Evolutionary conservation across 2,888 invertebrate genomes (phyloP), one percentile per base, ranked within the genome.

Genomic region (Argyresthia goedartella): DNA sequence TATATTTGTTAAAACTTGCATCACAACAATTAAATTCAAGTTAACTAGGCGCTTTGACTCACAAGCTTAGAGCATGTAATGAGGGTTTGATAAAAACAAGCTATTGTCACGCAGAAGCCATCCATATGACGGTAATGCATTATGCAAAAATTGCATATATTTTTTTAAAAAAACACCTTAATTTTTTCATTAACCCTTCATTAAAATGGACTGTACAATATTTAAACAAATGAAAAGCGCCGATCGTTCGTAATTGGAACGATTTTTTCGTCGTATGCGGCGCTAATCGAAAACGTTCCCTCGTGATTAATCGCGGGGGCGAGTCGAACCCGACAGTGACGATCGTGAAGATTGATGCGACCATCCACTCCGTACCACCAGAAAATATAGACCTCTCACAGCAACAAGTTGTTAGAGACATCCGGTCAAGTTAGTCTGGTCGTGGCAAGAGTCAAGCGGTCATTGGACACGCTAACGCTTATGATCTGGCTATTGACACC

Each of bases 201-300:
- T 2, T 6, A 25, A n/a, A 4, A 25, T 6, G 25, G 25, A 6
- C 3, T 25, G 2, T 25, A 25, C 25, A 25, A 25, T n/a, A 25
- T 51, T 49, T 49, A 55, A 55, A 55, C 55, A 61, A 61, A 61
- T 59, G 60, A 53, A 60, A 57, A 55, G 43, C 51, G 53, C 57
- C 57, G 57, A 53, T 52, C 62, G 66, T 67, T 71, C 68, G 65
- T 74, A 80, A 80, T 77, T 75, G 72, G 69, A 71, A 65, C 68
- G 64, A 70, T 73, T 71, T 68, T 58, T 60, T 56, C 50, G 25
- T 25, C 25, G 3, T 25, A 25, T 25, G 52, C 73, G 75, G 74
- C 73, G 79, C 75, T 81, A 81, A 82, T 82, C 81, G 81, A 84
- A 80, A 77, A 77, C 78, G 74, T 69, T 76, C 71, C 66, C 63